Evolutionary conservation across 2,888 invertebrate species (phyloP), one percentile per base, ranked within the genome.

Genomic region (Lomographa bimaculata): DNA sequence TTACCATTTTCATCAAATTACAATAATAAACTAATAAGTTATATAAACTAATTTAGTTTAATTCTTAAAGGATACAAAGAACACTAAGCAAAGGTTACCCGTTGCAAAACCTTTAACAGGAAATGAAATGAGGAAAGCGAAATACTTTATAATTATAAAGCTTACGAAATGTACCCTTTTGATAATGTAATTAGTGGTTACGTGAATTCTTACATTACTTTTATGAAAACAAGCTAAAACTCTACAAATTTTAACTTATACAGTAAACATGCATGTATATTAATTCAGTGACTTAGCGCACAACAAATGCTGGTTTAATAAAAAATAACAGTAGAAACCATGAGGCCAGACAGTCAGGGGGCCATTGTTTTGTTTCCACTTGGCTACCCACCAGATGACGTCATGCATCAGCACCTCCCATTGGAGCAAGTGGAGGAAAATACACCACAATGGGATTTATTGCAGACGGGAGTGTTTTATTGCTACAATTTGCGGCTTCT

Each of bases 331-430:
- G 9, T 27, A 25, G 36, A 58, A 59, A 62, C 50, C 47, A 60
- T 48, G 50, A 57, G 59, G 59, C 62, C 60, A 55, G 54, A 50
- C 57, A 60, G 59, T 59, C 59, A 66, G 66, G 66, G 62, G 66
- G 64, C 58, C 69, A 73, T 77, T 77, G 76, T 76, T 79, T 70
- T 60, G 69, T 77, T 85, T 81, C 77, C 83, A 79, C 71, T 68
- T 68, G 76, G 82, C 64, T 68, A 72, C 51, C 59, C 65, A 76
- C 71, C 76, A 71, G 79, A 79, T 84, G 74, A 82, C 77, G 80
- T 76, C 81, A 86, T 73, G 80, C 81, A 48, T 60, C 72, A 76
- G 71, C 79, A 78, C 76, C 71, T 77, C 65, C 66, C 65, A 62
- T 63, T 68, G 70, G 62, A 62, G 58, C 74, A 78, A 76, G 74